Conservation (phyloP, 1,140 invertebrate species). For the Campoletis sonorensis region DNA sequence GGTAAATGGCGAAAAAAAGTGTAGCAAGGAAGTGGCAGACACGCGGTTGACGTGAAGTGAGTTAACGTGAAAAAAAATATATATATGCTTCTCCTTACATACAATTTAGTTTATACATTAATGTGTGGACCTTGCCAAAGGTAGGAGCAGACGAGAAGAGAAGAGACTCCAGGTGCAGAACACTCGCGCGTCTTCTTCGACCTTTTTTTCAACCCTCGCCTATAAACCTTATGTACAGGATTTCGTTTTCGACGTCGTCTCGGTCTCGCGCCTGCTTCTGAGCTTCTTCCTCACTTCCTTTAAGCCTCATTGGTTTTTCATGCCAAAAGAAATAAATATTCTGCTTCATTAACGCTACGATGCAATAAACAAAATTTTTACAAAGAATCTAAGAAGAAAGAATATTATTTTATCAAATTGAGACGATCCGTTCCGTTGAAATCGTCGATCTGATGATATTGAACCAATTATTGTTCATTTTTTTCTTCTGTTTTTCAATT, state of each 20-base stretch:
- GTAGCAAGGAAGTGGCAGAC: not conserved
- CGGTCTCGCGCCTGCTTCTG: slow-evolving; percentile 34
- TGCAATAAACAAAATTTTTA: too few relatives aligned
- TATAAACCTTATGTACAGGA: not conserved
- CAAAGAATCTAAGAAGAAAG: too few relatives aligned
- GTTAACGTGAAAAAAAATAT: not conserved
- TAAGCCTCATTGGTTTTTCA: slow-evolving; percentile 4
- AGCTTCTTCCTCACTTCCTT: not conserved
- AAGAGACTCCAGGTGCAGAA: slow-evolving; percentile 66
- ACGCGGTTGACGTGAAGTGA: slow-evolving; percentile 4
- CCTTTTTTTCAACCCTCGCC: slow-evolving; percentile 19
- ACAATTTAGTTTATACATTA: not conserved
- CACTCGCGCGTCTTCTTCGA: slow-evolving; percentile 35
- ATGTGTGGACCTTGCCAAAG: slow-evolving; percentile 25
- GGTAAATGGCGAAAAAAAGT: not conserved
- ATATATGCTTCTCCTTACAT: too few relatives aligned
- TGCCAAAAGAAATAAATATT: not conserved
- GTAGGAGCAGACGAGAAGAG: not conserved
- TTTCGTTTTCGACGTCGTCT: not conserved
- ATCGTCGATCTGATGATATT: too few relatives aligned
- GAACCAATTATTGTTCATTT: too few relatives aligned
- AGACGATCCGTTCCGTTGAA: too few relatives aligned
- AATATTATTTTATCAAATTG: too few relatives aligned
- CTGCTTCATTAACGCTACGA: not conserved
- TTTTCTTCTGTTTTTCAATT: too few relatives aligned